Conservation (phyloP, 2,888 invertebrate genomes). For the Micoletzkya japonica region DNA sequence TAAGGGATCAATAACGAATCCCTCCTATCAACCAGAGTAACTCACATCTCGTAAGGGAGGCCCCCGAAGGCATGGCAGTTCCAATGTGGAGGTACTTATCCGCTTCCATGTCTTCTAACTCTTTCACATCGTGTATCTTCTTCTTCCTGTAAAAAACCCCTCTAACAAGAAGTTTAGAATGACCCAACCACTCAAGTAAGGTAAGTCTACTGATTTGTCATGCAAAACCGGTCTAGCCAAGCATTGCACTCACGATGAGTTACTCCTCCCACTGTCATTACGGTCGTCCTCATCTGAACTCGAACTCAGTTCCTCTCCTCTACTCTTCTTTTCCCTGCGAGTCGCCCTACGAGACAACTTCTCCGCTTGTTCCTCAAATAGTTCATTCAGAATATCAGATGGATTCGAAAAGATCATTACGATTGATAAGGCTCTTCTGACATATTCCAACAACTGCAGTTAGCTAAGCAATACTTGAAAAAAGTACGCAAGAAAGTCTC, state of each 20-base stretch:
- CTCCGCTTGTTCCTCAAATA: constrained; percentile 15
- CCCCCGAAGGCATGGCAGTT: constrained; percentile 29
- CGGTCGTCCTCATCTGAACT: constrained; percentile 17
- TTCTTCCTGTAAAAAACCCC: constrained; percentile 10
- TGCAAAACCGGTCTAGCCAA: no score
- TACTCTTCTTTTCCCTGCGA: constrained; percentile 2
- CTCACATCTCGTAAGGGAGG: constrained; percentile 5
- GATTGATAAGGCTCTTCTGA: neutral
- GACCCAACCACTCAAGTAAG: no score
- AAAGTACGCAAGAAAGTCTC: neutral
- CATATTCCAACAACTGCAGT: neutral
- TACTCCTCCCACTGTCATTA: neutral
- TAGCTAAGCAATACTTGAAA: neutral
- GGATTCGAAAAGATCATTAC: neutral
- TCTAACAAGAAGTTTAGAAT: no score
- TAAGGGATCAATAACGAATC: neutral
- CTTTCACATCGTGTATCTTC: neutral
- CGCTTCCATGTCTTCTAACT: constrained; percentile 31
- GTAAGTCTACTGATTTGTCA: no score
- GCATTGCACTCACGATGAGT: neutral
- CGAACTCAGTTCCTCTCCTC: constrained; percentile 23
- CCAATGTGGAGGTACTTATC: constrained; percentile 37
- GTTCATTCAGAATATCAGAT: neutral
- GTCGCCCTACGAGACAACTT: constrained; percentile 14
- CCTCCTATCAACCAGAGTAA: neutral